Conservation (phyloP, 2,113 vertebrate genomes). For the Numida meleagris region DNA sequence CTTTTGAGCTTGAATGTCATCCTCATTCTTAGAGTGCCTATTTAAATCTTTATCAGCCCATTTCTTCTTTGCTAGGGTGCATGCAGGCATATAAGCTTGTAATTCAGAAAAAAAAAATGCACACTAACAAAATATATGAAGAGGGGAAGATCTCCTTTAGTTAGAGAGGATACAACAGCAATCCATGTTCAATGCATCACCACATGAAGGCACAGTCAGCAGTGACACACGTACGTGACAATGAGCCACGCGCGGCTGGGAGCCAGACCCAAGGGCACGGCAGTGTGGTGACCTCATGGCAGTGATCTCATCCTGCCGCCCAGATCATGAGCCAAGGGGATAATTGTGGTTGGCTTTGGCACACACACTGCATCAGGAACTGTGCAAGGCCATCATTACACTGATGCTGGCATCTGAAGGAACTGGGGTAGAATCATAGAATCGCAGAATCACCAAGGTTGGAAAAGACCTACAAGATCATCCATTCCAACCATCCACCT, state of each 20-base stretch:
- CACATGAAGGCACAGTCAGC: background rate
- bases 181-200: background rate
- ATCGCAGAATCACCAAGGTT: too few species aligned
- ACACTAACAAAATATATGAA: background rate
- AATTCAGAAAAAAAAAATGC: background rate
- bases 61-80: background rate
- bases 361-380: background rate
- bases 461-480: too few species aligned
- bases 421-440: too few species aligned
- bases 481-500: too few species aligned
- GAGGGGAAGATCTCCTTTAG: background rate
- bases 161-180: background rate
- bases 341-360: background rate
- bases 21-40: background rate
- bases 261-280: background rate
- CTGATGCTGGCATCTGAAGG: background rate
- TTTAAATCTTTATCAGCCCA: background rate
- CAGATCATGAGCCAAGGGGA: background rate
- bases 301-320: constrained; percentile 23
- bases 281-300: background rate
- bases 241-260: background rate
- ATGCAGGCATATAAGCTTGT: background rate
- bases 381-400: background rate
- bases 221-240: constrained; percentile 1
- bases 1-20: background rate